These are phyloP conservation scores for Tiliqua scincoides DNA, from an alignment of 2,113 vertebrate genomes.

Conservation along the genomic window DNA sequence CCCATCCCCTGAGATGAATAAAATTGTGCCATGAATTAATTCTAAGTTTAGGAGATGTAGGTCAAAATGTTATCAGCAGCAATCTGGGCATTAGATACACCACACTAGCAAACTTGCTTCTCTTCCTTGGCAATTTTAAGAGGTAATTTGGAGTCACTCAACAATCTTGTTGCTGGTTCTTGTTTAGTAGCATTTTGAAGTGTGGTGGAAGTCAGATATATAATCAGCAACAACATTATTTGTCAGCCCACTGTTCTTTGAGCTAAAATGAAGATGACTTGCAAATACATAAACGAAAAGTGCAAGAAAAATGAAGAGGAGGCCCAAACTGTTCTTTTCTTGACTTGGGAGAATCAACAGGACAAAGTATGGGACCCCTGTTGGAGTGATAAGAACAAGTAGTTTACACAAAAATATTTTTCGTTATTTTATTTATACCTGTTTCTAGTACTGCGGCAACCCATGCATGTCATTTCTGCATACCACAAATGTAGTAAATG, in stretches of 20 bases:
- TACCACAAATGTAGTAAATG: background rate
- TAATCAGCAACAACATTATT: background rate
- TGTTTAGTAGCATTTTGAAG: background rate
- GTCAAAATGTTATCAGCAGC: background rate
- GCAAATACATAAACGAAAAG: too few species aligned
- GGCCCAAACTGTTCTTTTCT: too few species aligned
- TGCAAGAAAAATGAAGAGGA: background rate
- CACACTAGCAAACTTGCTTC: background rate
- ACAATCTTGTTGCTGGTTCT: background rate
- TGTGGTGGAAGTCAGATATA: too few species aligned
- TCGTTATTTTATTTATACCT: too few species aligned
- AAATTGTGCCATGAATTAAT: background rate
- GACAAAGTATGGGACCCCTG: too few species aligned
- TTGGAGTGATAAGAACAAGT: too few species aligned
- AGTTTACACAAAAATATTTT: too few species aligned
- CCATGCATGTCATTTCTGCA: background rate
- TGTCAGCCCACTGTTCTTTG: background rate
- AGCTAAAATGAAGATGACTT: background rate
- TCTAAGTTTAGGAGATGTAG: background rate
- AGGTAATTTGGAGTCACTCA: background rate
- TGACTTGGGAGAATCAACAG: too few species aligned
- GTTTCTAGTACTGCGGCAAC: background rate
- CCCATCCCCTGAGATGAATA: background rate
- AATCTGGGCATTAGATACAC: background rate
- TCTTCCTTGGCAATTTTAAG: background rate